These are phyloP conservation scores for Polyommatus iphigenia DNA, from an alignment of 2,888 invertebrate species.

Conservation along the genomic window DNA sequence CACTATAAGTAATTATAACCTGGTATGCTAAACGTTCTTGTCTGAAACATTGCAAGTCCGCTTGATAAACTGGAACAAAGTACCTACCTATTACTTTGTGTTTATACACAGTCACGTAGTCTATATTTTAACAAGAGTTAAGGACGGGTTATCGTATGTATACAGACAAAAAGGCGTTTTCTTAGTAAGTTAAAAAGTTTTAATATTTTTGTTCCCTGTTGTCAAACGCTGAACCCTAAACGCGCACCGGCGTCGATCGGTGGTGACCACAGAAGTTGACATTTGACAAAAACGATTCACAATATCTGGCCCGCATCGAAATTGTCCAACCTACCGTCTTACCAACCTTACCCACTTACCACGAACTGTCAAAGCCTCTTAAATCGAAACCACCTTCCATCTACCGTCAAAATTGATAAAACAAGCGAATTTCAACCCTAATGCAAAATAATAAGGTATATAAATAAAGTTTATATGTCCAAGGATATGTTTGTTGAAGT, in stretches of 20 bases:
- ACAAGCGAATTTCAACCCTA: conserved; percentile 44
- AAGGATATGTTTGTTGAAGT: conserved; percentile 46
- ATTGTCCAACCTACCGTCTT: conserved; percentile 76
- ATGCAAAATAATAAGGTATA: conserved; percentile 25
- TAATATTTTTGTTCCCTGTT: not conserved
- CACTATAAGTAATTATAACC: too few relatives aligned
- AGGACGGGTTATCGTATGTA: too few relatives aligned
- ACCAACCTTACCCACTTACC: conserved; percentile 59
- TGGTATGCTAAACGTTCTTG: too few relatives aligned
- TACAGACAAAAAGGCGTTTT: too few relatives aligned
- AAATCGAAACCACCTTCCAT: conserved; percentile 48
- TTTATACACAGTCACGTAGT: too few relatives aligned
- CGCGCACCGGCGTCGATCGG: conserved; percentile 49
- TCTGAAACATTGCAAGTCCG: too few relatives aligned
- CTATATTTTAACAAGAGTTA: too few relatives aligned
- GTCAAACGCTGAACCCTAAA: conserved; percentile 45
- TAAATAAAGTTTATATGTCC: not conserved
- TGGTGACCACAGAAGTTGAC: conserved; percentile 76
- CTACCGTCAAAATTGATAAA: conserved; percentile 34
- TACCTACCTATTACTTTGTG: too few relatives aligned
- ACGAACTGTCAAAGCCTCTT: conserved; percentile 76
- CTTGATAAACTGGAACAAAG: too few relatives aligned
- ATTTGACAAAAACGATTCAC: conserved; percentile 75
- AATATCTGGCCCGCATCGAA: conserved; percentile 69
- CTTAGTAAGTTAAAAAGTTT: not conserved